Conservation (phyloP, 2,797 vertebrate species). For the Gobionotothen gibberifrons region DNA sequence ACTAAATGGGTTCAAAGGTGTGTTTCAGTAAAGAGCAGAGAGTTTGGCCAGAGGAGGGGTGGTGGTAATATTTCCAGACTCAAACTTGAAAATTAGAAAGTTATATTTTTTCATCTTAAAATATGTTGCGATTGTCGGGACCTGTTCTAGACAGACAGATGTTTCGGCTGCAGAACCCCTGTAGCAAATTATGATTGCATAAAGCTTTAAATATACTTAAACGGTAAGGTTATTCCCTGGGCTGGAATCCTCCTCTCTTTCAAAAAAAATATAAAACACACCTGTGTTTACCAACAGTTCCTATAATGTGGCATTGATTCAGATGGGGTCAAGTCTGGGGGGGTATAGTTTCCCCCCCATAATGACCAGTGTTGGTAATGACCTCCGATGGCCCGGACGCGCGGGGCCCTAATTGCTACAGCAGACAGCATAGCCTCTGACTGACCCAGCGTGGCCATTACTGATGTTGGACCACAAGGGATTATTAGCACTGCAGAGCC, state of each 20-base stretch:
- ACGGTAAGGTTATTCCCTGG: conserved; percentile 8
- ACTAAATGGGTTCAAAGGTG: conserved; percentile 64
- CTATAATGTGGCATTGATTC: conserved; percentile 34
- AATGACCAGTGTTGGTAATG: conserved; percentile 80
- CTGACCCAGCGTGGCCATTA: conserved; percentile 75
- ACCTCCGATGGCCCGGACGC: conserved; percentile 74
- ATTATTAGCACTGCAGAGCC: conserved; percentile 36
- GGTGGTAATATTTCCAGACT: conserved; percentile 17
- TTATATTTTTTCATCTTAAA: conserved; percentile 3
- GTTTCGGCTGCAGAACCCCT: conserved; percentile 14
- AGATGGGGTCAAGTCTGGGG: conserved; percentile 43
- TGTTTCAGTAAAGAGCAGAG: conserved; percentile 26
- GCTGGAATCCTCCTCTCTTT: not conserved
- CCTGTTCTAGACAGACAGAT: conserved; percentile 21
- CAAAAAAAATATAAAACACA: not conserved
- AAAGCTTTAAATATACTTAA: not conserved
- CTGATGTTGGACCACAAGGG: conserved; percentile 59
- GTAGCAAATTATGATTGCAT: conserved; percentile 32
- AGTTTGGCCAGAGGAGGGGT: not conserved
- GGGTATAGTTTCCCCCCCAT: conserved; percentile 57
- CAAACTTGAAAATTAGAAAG: conserved; percentile 24
- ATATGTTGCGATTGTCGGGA: conserved; percentile 28
- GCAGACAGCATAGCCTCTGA: conserved; percentile 76
- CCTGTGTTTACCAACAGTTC: conserved; percentile 55
- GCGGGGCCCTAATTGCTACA: conserved; percentile 73